A percentile compares a stretch with the other conserved stretches of the same genome.
These are phyloP conservation scores for Deilephila elpenor DNA, from an alignment of 2,888 invertebrate species.

Conservation along the genomic window DNA sequence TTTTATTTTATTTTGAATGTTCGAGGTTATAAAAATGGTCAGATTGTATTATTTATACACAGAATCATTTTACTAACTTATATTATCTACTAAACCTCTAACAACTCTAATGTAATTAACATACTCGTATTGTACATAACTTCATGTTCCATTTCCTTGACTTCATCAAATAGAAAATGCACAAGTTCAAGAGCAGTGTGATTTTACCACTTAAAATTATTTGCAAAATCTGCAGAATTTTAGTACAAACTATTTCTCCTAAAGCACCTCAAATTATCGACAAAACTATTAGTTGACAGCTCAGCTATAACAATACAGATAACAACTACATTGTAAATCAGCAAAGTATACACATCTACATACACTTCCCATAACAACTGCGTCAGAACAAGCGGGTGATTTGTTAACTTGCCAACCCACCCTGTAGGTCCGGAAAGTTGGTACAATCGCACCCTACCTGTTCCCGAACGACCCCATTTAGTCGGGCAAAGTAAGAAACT, in stretches of 20 bases:
- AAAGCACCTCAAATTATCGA: too few relatives aligned
- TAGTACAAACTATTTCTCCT: too few relatives aligned
- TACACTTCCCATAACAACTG: not conserved
- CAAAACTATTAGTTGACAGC: too few relatives aligned
- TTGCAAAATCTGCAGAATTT: too few relatives aligned
- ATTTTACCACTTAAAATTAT: too few relatives aligned
- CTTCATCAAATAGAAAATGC: not conserved
- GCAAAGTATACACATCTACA: not conserved
- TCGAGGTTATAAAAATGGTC: too few relatives aligned
- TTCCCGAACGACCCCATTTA: conserved; percentile 34
- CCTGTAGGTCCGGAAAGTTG: conserved; percentile 23
- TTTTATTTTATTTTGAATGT: too few relatives aligned
- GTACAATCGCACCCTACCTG: conserved; percentile 26
- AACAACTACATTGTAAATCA: not conserved
- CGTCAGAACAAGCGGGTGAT: conserved; percentile 16
- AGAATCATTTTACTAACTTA: too few relatives aligned
- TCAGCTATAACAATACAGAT: not conserved
- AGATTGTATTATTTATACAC: too few relatives aligned
- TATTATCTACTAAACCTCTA: not conserved
- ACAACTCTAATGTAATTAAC: not conserved
- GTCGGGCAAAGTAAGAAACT: conserved; percentile 40
- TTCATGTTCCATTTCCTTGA: not conserved
- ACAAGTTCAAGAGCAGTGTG: not conserved
- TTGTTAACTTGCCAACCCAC: conserved; percentile 17
- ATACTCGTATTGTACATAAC: not conserved